Evolutionary conservation across 2,888 invertebrate species (phyloP), one percentile per base, ranked within the genome.

Genomic region (Omphaloscelis lunosa): DNA sequence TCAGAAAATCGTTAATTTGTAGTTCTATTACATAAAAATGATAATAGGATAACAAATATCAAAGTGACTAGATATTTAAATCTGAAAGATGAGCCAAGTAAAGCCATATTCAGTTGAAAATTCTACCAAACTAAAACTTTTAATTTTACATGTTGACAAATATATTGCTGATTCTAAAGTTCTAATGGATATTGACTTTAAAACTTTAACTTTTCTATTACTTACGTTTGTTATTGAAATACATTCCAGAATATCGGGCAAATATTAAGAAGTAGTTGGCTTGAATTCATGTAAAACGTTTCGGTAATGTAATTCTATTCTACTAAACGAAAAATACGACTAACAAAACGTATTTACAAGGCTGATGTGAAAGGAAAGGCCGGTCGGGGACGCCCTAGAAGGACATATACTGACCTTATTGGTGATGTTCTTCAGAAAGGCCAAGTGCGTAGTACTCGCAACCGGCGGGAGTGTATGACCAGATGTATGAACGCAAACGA

Each of bases 81-180:
- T 53, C 73, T 63, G 12, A 74, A 56, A 73, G 20, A 5, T 45
- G 27, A 65, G 12, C 17, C 17, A 58, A 74, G 27, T 34, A 76
- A 56, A 56, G 7, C 29, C 34, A 45, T 62, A 9, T 77, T 70
- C 27, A 63, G 39, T 71, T 48, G n/a, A 39, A 77, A 63, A 63
- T 27, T 63, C 20, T 29, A 15, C 39, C 2, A 66, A 66, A 59
- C 9, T 7, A 9, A 39, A 77, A 77, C 62, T 70, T 77, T 76
- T 70, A 53, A 56, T 48, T 71, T 62, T 70, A 70, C 5, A 84
- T 29, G 65, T 79, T 51, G 74, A 78, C 82, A 69, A 82, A 78
- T 80, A 73, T 74, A 45, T 80, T 15, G 48, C 61, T 72, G 66
- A 71, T 41, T 70, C 39, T 53, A 39, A 80, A 81, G 68, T 77